Evolutionary conservation across 2,113 vertebrate species (phyloP).

Genomic region (Micronisus gabar): DNA sequence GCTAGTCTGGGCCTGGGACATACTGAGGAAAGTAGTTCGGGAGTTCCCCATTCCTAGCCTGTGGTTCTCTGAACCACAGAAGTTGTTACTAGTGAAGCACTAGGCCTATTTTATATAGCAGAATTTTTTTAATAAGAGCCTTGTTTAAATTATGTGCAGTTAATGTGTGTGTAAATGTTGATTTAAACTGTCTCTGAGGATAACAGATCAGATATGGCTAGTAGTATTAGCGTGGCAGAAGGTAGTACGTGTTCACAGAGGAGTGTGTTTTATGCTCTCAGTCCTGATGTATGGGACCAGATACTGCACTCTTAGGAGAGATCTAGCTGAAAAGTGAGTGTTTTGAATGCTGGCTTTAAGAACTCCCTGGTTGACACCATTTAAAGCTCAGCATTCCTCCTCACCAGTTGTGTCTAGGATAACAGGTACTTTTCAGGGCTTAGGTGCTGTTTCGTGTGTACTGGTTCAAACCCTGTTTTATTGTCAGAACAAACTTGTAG

Average conservation of each 20-base stretch:
- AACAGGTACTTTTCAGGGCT: not conserved
- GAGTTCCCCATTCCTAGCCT: not conserved
- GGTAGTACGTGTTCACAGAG: not conserved
- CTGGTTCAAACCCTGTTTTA: not conserved
- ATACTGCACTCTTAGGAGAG: not conserved
- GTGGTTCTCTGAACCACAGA: not conserved
- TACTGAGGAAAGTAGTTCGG: not conserved
- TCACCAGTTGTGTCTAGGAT: not conserved
- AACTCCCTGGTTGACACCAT: not conserved
- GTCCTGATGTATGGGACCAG: not conserved
- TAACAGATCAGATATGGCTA: not conserved
- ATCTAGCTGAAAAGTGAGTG: not conserved
- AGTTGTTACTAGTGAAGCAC: not conserved
- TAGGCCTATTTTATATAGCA: not conserved
- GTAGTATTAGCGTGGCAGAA: not conserved
- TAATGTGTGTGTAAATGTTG: not conserved
- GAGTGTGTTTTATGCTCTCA: not conserved
- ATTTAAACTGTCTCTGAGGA: not conserved
- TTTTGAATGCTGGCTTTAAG: not conserved
- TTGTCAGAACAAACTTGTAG: not conserved
- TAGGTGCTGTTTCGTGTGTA: not conserved
- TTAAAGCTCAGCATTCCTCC: not conserved
- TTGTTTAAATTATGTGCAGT: not conserved
- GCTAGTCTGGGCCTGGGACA: not conserved
- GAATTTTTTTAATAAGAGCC: not conserved